Evolutionary conservation across 2,888 invertebrate genomes (phyloP), one percentile per base, ranked within the genome.

Genomic region (Portevinia maculata): DNA sequence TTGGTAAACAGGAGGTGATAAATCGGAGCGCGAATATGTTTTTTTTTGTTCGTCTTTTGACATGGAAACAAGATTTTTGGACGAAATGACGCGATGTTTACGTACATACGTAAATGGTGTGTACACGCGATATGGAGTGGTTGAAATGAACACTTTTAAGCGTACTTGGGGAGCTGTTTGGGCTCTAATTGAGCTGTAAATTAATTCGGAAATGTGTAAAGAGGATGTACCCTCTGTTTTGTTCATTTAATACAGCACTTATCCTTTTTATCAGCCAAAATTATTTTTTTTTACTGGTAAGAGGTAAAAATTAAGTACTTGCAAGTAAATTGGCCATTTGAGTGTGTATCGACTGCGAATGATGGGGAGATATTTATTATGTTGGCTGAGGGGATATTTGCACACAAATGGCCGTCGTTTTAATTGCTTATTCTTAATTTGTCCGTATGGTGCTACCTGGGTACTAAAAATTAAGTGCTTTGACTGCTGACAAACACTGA

Each of bases 171-270:
- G 67, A 28, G 71, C 71, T 46, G 48, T 62, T 60, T 37, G 67
- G 62, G 41, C 55, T 64, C 60, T 83, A 78, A 83, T 83, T 83
- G 83, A 83, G 83, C 78, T 83, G 83, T 83, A 78, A 78, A 83
- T 64, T 75, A 60, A 71, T 65, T 44, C 52, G 64, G 70, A 44
- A 64, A 64, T 67, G 55, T 65, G 34, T 34, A 37, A 28, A 39
- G 41, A 37, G 44, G 50, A 50, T 32, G 48, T 59, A 30, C n/a
- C 17, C 8, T 8, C 62, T 64, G 24, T 37, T 48, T 21, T 41
- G 5, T 55, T 8, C 15, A 19, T 8, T 60, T 41, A 79, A 74
- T 70, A 30, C 53, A 64, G 52, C 64, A 32, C 50, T 70, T 64
- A 70, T 59, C 64, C 69, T 67, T 81, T 74, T 74, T 60, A 50